Percentiles rank a stretch among this genome's conserved stretches.
Conservation (phyloP, 2,113 vertebrate genomes). For the Penelope pileata region DNA sequence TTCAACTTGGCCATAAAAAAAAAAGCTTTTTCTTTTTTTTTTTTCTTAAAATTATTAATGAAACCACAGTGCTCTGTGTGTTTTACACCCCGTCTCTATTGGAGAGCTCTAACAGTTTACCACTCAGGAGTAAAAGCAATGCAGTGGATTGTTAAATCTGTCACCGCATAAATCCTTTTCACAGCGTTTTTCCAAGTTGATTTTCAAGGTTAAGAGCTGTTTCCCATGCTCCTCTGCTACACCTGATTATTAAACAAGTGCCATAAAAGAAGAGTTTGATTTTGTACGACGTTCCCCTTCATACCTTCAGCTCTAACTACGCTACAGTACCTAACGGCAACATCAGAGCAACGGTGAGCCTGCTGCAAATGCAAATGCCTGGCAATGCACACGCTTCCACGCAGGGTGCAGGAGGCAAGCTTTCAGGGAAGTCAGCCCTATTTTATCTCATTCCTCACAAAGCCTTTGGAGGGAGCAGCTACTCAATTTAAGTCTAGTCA, state of each 20-base stretch:
- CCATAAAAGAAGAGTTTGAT: conserved; percentile 21
- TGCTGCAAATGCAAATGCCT: neutral
- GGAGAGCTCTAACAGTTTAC: neutral
- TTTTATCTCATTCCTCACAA: neutral
- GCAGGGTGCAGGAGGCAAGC: neutral
- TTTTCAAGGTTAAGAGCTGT: conserved; percentile 51
- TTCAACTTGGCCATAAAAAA: neutral
- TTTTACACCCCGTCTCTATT: neutral
- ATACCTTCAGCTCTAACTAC: neutral
- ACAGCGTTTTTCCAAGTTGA: neutral
- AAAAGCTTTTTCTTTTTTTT: too few relatives aligned
- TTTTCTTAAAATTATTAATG: neutral
- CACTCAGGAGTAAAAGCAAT: neutral
- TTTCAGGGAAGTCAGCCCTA: neutral
- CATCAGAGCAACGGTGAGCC: neutral
- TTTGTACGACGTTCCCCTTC: neutral
- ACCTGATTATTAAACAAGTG: conserved; percentile 17
- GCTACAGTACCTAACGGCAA: neutral
- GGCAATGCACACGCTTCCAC: neutral
- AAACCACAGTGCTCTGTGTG: neutral
- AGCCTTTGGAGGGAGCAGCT: neutral
- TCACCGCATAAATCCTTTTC: conserved; percentile 30
- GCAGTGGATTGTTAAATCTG: conserved; percentile 27
- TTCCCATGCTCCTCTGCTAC: neutral
- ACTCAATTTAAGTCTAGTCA: neutral